A percentile compares a stretch with the other conserved stretches of the same genome.
Conservation (phyloP, 1,140 invertebrate genomes). For the Drosophila pachea region DNA sequence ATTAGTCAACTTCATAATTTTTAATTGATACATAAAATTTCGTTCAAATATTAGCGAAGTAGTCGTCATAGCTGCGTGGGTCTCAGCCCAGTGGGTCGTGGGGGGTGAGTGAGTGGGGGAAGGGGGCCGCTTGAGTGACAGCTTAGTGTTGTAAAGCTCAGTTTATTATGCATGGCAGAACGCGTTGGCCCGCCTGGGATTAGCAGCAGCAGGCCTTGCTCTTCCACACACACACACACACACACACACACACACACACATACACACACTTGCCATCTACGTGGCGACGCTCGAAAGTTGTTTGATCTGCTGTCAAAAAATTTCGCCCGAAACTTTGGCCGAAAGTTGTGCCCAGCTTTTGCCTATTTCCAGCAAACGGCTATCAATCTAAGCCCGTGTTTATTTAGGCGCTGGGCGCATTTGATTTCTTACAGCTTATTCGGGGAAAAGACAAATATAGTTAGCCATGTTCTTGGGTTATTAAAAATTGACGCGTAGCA, state of each 20-base stretch:
- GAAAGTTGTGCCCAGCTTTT: slow-evolving; percentile 27
- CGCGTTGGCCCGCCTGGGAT: slow-evolving; percentile 42
- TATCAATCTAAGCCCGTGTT: slow-evolving; percentile 19
- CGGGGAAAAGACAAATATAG: background rate
- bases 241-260: no score
- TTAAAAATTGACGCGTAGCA: no score
- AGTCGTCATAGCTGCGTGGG: slow-evolving; percentile 19
- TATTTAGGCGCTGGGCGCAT: slow-evolving; percentile 7
- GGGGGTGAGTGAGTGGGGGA: no score
- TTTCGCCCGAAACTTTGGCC: slow-evolving; percentile 13
- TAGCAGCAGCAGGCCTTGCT: slow-evolving; percentile 38
- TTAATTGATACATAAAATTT: slow-evolving; percentile 79
- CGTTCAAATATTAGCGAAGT: slow-evolving; percentile 70
- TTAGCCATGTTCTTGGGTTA: background rate
- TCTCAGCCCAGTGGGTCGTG: background rate
- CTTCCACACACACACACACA: no score
- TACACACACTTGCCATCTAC: slow-evolving; percentile 2
- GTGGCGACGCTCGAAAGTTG: slow-evolving; percentile 24
- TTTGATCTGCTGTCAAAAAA: slow-evolving; percentile 35
- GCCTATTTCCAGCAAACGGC: background rate
- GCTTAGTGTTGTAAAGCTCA: slow-evolving; percentile 73
- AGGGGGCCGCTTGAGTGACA: slow-evolving; percentile 61
- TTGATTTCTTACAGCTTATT: slow-evolving; percentile 26
- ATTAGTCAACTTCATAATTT: slow-evolving; percentile 79
- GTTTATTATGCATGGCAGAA: slow-evolving; percentile 69